phyloP scores from a whole-genome alignment of 2,888 invertebrate species.

The Rhagonycha lutea region DNA sequence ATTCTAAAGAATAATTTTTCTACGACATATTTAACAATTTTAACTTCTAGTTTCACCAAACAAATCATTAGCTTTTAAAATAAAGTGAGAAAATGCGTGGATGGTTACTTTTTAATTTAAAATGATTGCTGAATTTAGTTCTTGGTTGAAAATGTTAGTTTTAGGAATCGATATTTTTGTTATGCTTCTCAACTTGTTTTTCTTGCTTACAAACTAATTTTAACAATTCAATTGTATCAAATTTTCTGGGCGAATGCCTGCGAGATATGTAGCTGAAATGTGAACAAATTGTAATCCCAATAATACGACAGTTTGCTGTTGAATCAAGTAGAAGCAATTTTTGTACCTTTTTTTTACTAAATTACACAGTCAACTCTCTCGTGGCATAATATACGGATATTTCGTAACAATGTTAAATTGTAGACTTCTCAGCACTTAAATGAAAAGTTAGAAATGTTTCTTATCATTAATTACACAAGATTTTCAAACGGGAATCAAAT shows the following conservation, averaged over 20 bases:
- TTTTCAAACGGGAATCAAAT: too few relatives aligned
- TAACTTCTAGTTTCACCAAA: neutral
- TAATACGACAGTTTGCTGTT: neutral
- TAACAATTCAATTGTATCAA: neutral
- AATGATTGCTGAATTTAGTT: neutral
- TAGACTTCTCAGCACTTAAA: neutral
- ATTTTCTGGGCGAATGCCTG: neutral
- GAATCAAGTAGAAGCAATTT: neutral
- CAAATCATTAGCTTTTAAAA: neutral
- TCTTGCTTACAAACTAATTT: neutral
- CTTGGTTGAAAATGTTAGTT: neutral
- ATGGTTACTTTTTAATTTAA: neutral
- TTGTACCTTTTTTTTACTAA: neutral
- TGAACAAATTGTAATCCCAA: neutral
- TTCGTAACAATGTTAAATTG: neutral
- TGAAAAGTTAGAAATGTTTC: too few relatives aligned
- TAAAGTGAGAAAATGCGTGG: neutral
- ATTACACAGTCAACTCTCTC: neutral
- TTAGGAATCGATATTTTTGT: neutral
- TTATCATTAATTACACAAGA: too few relatives aligned
- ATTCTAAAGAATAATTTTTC: neutral
- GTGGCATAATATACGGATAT: too few relatives aligned
- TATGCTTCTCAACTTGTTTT: neutral
- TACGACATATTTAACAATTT: neutral
- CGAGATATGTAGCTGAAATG: neutral